Evolutionary conservation across 2,888 invertebrate genomes (phyloP).

Genomic region (Synanthedon andrenaeformis): DNA sequence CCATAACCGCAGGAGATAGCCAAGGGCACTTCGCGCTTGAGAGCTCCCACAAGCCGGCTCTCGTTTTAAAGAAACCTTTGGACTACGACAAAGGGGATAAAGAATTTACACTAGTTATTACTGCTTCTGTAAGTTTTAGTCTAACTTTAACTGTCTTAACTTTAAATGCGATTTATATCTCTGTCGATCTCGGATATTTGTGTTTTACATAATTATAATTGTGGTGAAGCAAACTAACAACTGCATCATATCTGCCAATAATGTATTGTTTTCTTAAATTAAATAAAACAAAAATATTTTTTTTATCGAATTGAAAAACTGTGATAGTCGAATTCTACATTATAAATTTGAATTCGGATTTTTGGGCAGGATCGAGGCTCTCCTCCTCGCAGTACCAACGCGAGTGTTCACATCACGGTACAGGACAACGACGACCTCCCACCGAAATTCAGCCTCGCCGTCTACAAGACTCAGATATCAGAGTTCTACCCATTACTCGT

Average conservation of each 20-base stretch:
- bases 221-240: too few species aligned
- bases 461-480: constrained; percentile 83
- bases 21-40: constrained; percentile 84
- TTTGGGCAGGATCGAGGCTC: constrained; percentile 80
- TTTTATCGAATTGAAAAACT: too few species aligned
- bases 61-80: constrained; percentile 79
- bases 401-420: constrained; percentile 78
- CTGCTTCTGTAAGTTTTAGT: constrained; percentile 75
- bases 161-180: too few species aligned
- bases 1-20: constrained; percentile 77
- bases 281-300: too few species aligned
- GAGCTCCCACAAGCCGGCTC: constrained; percentile 80
- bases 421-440: constrained; percentile 85
- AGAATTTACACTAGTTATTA: constrained; percentile 78
- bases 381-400: constrained; percentile 79
- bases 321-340: too few species aligned
- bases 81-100: constrained; percentile 87
- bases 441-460: constrained; percentile 84
- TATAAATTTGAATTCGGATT: too few species aligned
- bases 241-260: too few species aligned
- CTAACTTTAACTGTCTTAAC: neutral
- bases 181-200: too few species aligned
- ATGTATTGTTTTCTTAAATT: too few species aligned
- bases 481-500: constrained; percentile 86
- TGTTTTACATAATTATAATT: too few species aligned